Base-by-base conservation (phyloP, 2,113 vertebrate genomes). In the Cottus gobio region DNA sequence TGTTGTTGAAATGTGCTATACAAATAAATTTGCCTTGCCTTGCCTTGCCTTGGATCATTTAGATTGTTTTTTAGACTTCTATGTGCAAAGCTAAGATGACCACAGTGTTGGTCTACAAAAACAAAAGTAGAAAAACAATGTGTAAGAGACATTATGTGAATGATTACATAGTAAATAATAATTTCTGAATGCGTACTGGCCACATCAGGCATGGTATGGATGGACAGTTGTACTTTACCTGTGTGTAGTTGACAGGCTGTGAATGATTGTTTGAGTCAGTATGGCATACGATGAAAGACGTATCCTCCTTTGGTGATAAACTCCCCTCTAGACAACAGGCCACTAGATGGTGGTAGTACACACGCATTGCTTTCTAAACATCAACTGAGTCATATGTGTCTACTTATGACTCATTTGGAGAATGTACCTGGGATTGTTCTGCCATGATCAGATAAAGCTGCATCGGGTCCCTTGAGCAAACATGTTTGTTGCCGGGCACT, bases 281-380 rank as follows among this genome's bases (percentile, higher is more conserved):
- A 37, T 22, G 4, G 22, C 16, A 34, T n/a, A 30, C 66, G 22
- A 11, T 18, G 15, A 56, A 13, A 28, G 22, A 57, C 52, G 13
- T 28, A 34, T 63, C 42, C 52, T 65, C 31, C 37, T 18, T 48
- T 10, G 48, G 24, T 24, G 15, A 73, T 4, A 36, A 46, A 64
- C 5, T 0, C 0, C 28, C 48, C 3, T 18, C 18, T 13, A 39
- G 15, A 50, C 13, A 44, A 7, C 2, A 0, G 7, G 26, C 79
- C 85, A 83, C 85, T 77, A 90, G 88, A 77, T 82, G 85, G 89
- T 30, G 24, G 28, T 75, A 85, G 37, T 1, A 44, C 37, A 56
- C 61, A 11, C 13, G 4, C 5, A 64, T 69, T 81, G 44, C 30
- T 22, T 50, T 20, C 62, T 5, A 16, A 31, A 6, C 9, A 2